A percentile compares a stretch with the other conserved stretches of the same genome.
Evolutionary conservation across 2,888 invertebrate species (phyloP).

Genomic region (Thereva unica): DNA sequence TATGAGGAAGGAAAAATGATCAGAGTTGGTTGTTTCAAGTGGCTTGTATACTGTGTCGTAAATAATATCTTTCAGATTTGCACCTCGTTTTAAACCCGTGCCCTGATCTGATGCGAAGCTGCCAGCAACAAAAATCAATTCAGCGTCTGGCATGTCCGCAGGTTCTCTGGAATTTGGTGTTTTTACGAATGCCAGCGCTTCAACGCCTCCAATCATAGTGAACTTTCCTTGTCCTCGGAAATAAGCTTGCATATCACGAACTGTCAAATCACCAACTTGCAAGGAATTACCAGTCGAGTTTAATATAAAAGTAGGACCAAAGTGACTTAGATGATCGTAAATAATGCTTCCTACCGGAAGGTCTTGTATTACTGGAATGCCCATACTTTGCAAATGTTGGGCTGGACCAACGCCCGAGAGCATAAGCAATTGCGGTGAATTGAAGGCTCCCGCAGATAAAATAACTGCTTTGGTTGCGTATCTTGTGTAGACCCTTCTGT

Average conservation of each 20-base stretch:
- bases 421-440: slow-evolving; percentile 85
- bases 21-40: slow-evolving; percentile 60
- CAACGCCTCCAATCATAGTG: slow-evolving; percentile 66
- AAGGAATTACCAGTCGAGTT: slow-evolving; percentile 42
- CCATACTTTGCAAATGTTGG: slow-evolving; percentile 59
- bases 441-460: slow-evolving; percentile 80
- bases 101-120: slow-evolving; percentile 67
- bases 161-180: slow-evolving; percentile 62
- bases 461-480: slow-evolving; percentile 76
- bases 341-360: slow-evolving; percentile 68
- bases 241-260: slow-evolving; percentile 36
- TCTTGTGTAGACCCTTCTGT: slow-evolving; percentile 58
- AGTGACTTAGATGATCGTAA: slow-evolving; percentile 59
- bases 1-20: slow-evolving; percentile 65
- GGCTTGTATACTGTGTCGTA: slow-evolving; percentile 63
- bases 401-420: slow-evolving; percentile 71
- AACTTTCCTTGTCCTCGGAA: slow-evolving; percentile 59
- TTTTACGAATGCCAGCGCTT: slow-evolving; percentile 69
- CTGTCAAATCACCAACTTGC: not conserved
- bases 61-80: slow-evolving; percentile 63
- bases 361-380: slow-evolving; percentile 64
- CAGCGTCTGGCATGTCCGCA: slow-evolving; percentile 68
- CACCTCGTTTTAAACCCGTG: slow-evolving; percentile 61
- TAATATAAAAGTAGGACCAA: slow-evolving; percentile 42
- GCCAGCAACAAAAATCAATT: slow-evolving; percentile 67